Conservation (phyloP, 2,797 vertebrate species). For the Ctenochaetus hawaiiensis region DNA sequence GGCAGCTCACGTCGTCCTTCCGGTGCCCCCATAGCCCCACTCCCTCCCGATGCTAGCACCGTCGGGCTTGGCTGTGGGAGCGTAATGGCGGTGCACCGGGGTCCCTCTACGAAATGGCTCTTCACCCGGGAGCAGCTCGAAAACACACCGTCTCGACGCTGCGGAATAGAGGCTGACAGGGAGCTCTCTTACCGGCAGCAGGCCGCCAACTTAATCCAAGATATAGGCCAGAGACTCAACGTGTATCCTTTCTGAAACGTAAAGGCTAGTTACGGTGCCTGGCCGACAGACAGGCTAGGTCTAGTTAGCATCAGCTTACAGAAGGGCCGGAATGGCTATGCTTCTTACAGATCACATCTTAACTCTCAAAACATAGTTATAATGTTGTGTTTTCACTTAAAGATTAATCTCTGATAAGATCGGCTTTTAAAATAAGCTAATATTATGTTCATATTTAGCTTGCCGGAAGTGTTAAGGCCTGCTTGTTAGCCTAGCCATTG, state of each 20-base stretch:
- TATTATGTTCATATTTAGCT: fast-evolving
- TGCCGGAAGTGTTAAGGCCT: constrained; percentile 30
- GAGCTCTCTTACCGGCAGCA: constrained; percentile 97
- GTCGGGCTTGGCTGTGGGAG: constrained; percentile 85
- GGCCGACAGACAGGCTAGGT: constrained; percentile 6
- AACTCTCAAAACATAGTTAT: fast-evolving
- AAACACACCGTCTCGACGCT: constrained; percentile 93
- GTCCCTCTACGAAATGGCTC: constrained; percentile 94
- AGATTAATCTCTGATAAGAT: fast-evolving
- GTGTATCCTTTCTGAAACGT: constrained; percentile 91
- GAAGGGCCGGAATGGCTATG: neutral
- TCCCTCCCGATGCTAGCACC: constrained; percentile 74
- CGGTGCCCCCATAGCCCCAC: constrained; percentile 59
- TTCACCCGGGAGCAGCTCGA: constrained; percentile 97
- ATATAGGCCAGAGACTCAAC: constrained; percentile 97
- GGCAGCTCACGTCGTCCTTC: constrained; percentile 46
- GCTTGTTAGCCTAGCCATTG: constrained; percentile 65
- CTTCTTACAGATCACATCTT: neutral
- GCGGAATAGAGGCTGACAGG: constrained; percentile 94
- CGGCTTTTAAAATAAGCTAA: fast-evolving
- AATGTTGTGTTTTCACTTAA: fast-evolving
- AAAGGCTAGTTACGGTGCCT: neutral
- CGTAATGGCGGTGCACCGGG: constrained; percentile 89
- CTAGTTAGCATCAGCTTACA: constrained; percentile 54
- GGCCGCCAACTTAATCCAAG: constrained; percentile 97